Base-by-base conservation (phyloP, 64 coral and sea anemone genomes). In the Actinia tenebrosa region DNA sequence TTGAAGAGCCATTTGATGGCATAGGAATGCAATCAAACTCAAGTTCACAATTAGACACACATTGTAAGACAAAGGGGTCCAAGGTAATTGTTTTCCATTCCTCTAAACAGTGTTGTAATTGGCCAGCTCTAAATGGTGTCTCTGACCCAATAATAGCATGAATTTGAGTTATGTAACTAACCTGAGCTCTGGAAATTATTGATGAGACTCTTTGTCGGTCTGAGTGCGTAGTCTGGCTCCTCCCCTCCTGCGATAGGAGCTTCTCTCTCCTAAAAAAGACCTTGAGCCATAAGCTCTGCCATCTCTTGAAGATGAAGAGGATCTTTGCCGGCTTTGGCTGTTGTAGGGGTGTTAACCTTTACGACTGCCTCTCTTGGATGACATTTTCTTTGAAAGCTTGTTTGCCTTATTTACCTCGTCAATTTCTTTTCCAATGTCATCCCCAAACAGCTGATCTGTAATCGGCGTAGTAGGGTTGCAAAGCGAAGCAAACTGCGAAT, bases 11-110 rank as follows among this genome's bases (percentile, higher is more conserved):
- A 56, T 71, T 19, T 68, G 85, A 0, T 87, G 56, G 16, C 16
- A 11, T 26, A 15, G 60, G 60, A 17, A 63, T 17, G 15, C 19
- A 63, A 22, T 94, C 80, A 90, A 90, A 90, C 53, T 94, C 85
- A 87, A 86, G 47, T 44, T 90, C 61, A 88, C 89, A 90, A 71
- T 90, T 30, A 79, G 63, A 53, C 68, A 90, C 68, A 44, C 84
- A 84, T 90, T 90, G 88, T 44, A 94, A 94, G 45, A 94, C 80
- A 78, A 94, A 93, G 45, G 85, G 79, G 82, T 90, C 89, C 55
- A 86, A 88, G 8, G 92, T 93, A 55, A 94, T 89, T 83, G 60
- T 80, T 54, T 58, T 46, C 89, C 93, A 94, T n/a, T 45, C 53
- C 84, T 83, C 53, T 53, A 79, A 43, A 84, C 54, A 71, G 59